phyloP scores from a whole-genome alignment of 2,113 vertebrate genomes.

The Pomatostomus ruficeps region DNA sequence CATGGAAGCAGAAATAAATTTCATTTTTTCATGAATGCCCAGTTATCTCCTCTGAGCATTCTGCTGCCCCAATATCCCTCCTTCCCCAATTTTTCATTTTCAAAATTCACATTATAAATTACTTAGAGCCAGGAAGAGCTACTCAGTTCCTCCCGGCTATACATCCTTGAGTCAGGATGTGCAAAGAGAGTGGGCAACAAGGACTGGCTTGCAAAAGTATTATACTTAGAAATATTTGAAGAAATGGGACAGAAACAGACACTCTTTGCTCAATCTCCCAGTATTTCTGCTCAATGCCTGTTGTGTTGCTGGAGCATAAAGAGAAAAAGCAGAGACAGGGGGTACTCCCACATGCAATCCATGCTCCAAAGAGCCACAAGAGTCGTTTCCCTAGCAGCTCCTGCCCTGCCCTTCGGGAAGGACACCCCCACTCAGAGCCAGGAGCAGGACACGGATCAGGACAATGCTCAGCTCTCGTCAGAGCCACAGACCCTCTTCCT shows the following conservation, averaged over 20 bases:
- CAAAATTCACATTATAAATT: not conserved
- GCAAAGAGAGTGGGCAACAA: not conserved
- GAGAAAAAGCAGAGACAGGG: not conserved
- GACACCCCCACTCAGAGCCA: not conserved
- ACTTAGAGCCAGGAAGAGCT: not conserved
- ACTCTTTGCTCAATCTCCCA: not conserved
- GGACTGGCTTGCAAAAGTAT: not conserved
- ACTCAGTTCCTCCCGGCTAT: not conserved
- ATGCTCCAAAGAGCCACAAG: not conserved
- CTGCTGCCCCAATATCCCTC: not conserved
- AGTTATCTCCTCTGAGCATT: not conserved
- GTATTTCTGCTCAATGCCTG: not conserved
- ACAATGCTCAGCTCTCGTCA: not conserved
- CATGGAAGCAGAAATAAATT: slow-evolving; percentile 14
- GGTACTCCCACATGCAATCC: not conserved
- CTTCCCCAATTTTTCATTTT: not conserved
- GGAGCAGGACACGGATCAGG: not conserved
- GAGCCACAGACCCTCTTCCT: not conserved
- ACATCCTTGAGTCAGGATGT: not conserved
- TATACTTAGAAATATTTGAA: not conserved
- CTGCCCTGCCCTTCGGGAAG: not conserved
- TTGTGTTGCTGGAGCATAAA: not conserved
- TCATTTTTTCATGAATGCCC: not conserved
- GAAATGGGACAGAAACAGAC: not conserved
- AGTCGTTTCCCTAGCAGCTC: not conserved